Percentiles rank a stretch among this genome's conserved stretches.
phyloP scores from a whole-genome alignment of 2,113 vertebrate genomes.

The Crypturellus undulatus region DNA sequence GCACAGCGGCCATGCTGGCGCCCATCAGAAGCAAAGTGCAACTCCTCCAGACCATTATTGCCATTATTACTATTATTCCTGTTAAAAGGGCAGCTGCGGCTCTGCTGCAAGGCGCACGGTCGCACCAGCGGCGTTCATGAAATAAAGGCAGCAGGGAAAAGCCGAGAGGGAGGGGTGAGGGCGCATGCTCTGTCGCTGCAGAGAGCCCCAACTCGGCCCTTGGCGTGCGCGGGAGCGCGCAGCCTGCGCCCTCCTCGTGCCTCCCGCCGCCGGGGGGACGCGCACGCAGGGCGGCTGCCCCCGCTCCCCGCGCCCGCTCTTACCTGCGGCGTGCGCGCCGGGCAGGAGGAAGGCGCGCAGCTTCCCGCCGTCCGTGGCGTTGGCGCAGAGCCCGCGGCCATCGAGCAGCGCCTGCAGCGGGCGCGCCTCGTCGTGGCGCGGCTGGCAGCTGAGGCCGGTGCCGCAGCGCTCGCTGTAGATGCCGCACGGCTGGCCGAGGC shows the following conservation, averaged over 20 bases:
- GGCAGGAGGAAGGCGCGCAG: slow-evolving; percentile 58
- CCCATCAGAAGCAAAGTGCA: neutral
- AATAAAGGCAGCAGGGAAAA: too few species aligned
- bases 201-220: too few species aligned
- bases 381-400: slow-evolving; percentile 88
- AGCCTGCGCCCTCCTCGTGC: too few species aligned
- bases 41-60: rapidly evolving
- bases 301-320: neutral
- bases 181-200: too few species aligned
- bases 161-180: too few species aligned
- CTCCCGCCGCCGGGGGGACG: too few species aligned
- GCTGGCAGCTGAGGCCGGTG: slow-evolving; percentile 84
- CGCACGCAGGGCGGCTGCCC: too few species aligned
- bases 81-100: too few species aligned
- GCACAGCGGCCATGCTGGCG: neutral
- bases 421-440: slow-evolving; percentile 80
- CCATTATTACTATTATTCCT: too few species aligned
- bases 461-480: slow-evolving; percentile 92
- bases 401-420: slow-evolving; percentile 90
- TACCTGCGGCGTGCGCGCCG: slow-evolving; percentile 79
- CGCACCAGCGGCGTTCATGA: neutral
- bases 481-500: slow-evolving; percentile 84
- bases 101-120: neutral
- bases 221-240: too few species aligned
- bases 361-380: slow-evolving; percentile 66